These are phyloP conservation scores for Anagyrus pseudococci DNA, from an alignment of 2,888 invertebrate species.

Conservation along the genomic window DNA sequence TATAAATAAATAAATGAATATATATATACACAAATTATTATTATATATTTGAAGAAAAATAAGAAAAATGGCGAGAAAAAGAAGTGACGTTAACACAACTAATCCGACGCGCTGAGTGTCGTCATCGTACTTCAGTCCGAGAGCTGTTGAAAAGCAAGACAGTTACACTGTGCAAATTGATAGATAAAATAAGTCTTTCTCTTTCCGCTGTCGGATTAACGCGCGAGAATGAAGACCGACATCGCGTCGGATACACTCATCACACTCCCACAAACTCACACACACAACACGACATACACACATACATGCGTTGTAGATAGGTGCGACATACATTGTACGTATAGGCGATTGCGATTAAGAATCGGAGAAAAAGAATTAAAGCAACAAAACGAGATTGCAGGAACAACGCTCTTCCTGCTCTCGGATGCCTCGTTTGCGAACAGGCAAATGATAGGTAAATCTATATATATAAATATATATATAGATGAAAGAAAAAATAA, in stretches of 20 bases:
- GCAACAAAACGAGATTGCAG: slow-evolving; percentile 18
- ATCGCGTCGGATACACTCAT: too few relatives aligned
- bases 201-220: slow-evolving; percentile 1
- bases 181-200: slow-evolving; percentile 16
- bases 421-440: not conserved
- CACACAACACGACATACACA: too few relatives aligned
- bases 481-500: slow-evolving; percentile 30
- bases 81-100: too few relatives aligned
- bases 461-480: not conserved
- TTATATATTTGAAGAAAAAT: slow-evolving; percentile 36
- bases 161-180: slow-evolving; percentile 30
- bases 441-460: not conserved
- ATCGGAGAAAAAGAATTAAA: slow-evolving; percentile 6
- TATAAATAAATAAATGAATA: slow-evolving; percentile 39
- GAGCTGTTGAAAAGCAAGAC: slow-evolving; percentile 22
- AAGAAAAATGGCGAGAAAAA: slow-evolving; percentile 22
- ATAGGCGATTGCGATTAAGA: slow-evolving; percentile 34
- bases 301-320: slow-evolving; percentile 31
- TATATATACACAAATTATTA: slow-evolving; percentile 42
- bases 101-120: not conserved
- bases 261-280: too few relatives aligned
- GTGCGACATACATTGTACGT: slow-evolving; percentile 24
- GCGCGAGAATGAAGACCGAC: too few relatives aligned
- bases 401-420: not conserved
- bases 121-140: slow-evolving; percentile 15